Evolutionary conservation across 2,888 invertebrate species (phyloP), one percentile per base, ranked within the genome.

Genomic region (Anorthoa munda): DNA sequence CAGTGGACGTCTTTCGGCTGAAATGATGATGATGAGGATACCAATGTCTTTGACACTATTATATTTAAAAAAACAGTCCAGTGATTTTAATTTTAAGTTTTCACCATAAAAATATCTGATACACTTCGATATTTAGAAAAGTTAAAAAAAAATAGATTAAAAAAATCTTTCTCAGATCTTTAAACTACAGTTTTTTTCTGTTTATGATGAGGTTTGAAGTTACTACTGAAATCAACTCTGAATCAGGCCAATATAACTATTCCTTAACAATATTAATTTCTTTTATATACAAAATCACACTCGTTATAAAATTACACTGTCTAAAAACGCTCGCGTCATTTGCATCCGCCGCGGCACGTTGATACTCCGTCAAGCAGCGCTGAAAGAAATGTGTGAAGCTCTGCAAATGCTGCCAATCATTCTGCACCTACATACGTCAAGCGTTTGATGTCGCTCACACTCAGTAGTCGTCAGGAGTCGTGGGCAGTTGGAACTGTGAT

Each of bases 351-450:
- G 26, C 13, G 39, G 50, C 39, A 26, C 77, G 66, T 51, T 82
- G 66, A 79, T 55, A 78, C 9, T 51, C 66, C 55, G 66, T 71
- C 79, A 67, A 55, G 51, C 45, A 65, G 23, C 53, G 72, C 50
- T 79, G 65, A 79, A 83, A 72, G 83, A 83, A 79, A 83, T 72
- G 59, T 80, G 51, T 80, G 58, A 80, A 64, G 64, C 67, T 61
- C 56, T 65, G 66, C 53, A 75, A 75, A 80, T 79, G 64, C 75
- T 81, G 81, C 65, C 81, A 75, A 79, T 79, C 80, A 80, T 64
- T 83, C 50, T 31, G 68, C 53, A 55, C 13, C 48, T 53, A 64
- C 73, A 60, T 26, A 72, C 26, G 79, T 82, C 79, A 66, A 12
- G 23, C 67, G 50, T 72, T 82, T 69, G 77, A 77, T 58, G 78